These are phyloP conservation scores for Ptiloglossa arizonensis DNA, from an alignment of 1,140 invertebrate genomes.

Conservation along the genomic window DNA sequence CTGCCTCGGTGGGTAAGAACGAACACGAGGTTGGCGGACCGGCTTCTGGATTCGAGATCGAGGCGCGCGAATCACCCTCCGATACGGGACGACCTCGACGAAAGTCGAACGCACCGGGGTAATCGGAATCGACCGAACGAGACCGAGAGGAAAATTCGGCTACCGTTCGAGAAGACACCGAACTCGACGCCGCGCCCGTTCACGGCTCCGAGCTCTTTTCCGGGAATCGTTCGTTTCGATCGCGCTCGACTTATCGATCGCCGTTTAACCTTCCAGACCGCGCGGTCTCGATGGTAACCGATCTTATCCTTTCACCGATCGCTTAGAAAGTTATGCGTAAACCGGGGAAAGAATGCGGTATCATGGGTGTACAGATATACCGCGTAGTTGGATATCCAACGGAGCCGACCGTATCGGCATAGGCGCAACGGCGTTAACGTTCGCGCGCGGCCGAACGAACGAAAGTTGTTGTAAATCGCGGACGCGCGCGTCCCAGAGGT, in stretches of 20 bases:
- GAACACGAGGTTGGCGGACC: neutral
- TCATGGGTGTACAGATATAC: conserved; percentile 40
- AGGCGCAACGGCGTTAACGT: too few relatives aligned
- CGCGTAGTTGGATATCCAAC: too few relatives aligned
- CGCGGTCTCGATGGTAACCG: conserved; percentile 40
- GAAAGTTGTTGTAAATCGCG: too few relatives aligned
- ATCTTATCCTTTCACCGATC: conserved; percentile 50
- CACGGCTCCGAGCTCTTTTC: conserved; percentile 49
- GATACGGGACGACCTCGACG: neutral
- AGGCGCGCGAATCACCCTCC: neutral
- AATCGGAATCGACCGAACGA: too few relatives aligned
- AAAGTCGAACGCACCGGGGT: too few relatives aligned
- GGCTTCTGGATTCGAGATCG: neutral
- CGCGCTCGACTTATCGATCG: conserved; percentile 36
- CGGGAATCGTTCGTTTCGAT: conserved; percentile 44
- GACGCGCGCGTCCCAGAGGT: too few relatives aligned
- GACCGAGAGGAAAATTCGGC: too few relatives aligned
- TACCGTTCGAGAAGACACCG: too few relatives aligned
- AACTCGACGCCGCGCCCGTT: conserved; percentile 25
- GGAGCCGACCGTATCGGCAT: too few relatives aligned
- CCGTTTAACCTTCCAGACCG: conserved; percentile 20
- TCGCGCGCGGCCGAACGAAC: too few relatives aligned
- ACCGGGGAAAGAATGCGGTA: conserved; percentile 45
- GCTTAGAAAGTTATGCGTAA: conserved; percentile 51
- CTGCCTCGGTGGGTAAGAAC: conserved; percentile 64